A percentile compares a stretch with the other conserved stretches of the same genome.
phyloP scores from a whole-genome alignment of 2,113 vertebrate genomes.

The Lucifuga dentata region DNA sequence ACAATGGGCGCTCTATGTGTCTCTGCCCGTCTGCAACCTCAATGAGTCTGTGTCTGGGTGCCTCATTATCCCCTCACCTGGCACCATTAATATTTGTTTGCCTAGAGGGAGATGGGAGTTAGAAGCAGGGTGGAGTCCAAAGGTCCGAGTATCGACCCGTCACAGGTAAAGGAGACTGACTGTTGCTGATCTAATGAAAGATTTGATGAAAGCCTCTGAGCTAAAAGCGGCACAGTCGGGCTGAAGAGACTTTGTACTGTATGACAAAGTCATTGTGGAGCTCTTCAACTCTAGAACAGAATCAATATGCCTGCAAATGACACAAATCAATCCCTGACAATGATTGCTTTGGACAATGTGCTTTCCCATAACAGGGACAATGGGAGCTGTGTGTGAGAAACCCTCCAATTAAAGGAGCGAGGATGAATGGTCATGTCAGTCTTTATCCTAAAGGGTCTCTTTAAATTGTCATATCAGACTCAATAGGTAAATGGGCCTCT shows the following conservation, averaged over 20 bases:
- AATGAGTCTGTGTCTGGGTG: constrained; percentile 48
- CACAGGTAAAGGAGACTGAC: constrained; percentile 18
- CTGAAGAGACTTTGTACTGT: background rate
- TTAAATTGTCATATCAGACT: constrained; percentile 6
- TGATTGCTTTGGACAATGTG: constrained; percentile 38
- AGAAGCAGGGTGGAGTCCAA: constrained; percentile 15
- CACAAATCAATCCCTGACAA: constrained; percentile 30
- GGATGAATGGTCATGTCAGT: constrained; percentile 5
- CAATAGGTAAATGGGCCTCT: background rate
- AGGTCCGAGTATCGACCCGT: constrained; percentile 53
- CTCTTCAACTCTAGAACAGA: constrained; percentile 19
- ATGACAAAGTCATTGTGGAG: constrained; percentile 33
- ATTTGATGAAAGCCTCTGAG: constrained; percentile 18
- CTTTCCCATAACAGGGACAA: constrained; percentile 18
- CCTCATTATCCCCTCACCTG: constrained; percentile 61
- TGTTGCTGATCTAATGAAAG: constrained; percentile 36
- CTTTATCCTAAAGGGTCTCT: background rate
- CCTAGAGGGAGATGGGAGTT: constrained; percentile 37
- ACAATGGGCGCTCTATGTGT: constrained; percentile 35
- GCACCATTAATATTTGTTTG: constrained; percentile 74
- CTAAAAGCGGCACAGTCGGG: background rate
- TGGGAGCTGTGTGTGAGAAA: constrained; percentile 16
- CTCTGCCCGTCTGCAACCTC: constrained; percentile 28
- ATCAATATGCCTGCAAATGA: constrained; percentile 54
- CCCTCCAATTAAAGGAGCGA: constrained; percentile 29